Evolutionary conservation across 2,888 invertebrate species (phyloP), one percentile per base, ranked within the genome.

Genomic region (Matsumyia berberina): DNA sequence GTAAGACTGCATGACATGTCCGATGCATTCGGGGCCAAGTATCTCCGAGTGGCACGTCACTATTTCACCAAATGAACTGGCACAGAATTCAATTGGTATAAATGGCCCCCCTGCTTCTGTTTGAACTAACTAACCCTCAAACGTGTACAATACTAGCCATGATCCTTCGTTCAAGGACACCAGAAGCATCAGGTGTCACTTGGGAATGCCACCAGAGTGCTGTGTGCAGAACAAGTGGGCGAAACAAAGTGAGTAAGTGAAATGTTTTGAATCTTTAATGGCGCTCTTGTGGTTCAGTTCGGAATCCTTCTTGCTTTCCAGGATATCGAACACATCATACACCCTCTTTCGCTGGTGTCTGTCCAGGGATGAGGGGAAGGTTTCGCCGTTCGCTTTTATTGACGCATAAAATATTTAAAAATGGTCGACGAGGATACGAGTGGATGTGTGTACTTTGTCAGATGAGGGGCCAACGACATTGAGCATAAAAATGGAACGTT

Each of bases 181-280:
- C 5, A 15, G 24, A 7, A 58, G 77, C 77, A 77, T 77, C 77
- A 77, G 77, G 77, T 77, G 77, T 58, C 58, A 67, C 55, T 24
- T 24, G 37, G 44, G 35, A 17, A 7, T 51, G 19, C 11, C 24
- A 12, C 62, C 24, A 17, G 12, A 15, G 44, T 33, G 46, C 33
- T 46, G 6, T n/a, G 15, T 31, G 15, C 8, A 31, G 37, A 19
- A 35, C 42, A 55, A 64, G 49, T 44, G 33, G 37, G 17, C 29
- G 35, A 64, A 53, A 55, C 60, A 67, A 67, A 72, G 70, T 58
- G 76, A 76, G 62, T 70, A 70, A 76, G 77, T 72, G 77, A 67
- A 78, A 73, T 67, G 66, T 66, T 46, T 60, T 83, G 73, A 83
- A 83, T 83, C 49, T 78, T 83, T 67, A 73, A 83, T 69, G 19